Evolutionary conservation across 2,888 invertebrate genomes (phyloP).

Genomic region (Drosophila birchii): DNA sequence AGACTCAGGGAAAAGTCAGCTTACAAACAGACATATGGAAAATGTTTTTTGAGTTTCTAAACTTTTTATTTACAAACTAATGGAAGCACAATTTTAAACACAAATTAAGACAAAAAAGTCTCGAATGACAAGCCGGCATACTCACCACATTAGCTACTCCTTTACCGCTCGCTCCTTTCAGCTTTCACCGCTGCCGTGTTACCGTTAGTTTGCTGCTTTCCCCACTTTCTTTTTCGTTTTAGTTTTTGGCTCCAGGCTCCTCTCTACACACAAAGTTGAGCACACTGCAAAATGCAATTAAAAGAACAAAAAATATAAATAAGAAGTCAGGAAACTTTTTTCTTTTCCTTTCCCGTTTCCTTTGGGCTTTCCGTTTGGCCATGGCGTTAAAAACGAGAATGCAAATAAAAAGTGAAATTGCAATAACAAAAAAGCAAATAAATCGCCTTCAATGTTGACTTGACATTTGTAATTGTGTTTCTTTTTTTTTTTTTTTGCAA

Average conservation of each 20-base stretch:
- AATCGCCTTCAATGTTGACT: constrained; percentile 27
- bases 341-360: too few species aligned
- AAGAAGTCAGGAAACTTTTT: constrained; percentile 33
- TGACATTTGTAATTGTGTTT: constrained; percentile 22
- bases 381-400: constrained; percentile 39
- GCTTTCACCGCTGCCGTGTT: constrained; percentile 20
- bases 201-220: constrained; percentile 14
- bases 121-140: neutral
- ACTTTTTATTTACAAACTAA: neutral
- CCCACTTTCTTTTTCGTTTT: neutral
- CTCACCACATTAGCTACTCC: constrained; percentile 24
- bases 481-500: constrained; percentile 23
- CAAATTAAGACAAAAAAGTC: neutral
- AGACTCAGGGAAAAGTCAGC: too few species aligned
- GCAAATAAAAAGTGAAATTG: constrained; percentile 49
- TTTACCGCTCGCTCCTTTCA: neutral
- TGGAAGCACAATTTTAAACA: neutral
- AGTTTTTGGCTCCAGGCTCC: constrained; percentile 17
- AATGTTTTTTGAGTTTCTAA: neutral
- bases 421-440: constrained; percentile 14
- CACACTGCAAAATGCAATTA: constrained; percentile 48
- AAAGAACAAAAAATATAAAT: constrained; percentile 35
- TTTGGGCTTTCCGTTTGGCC: constrained; percentile 16
- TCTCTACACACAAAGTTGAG: constrained; percentile 9
- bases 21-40: neutral